A percentile compares a stretch with the other conserved stretches of the same genome.
These are phyloP conservation scores for Acronicta leporina DNA, from an alignment of 2,888 invertebrate genomes.

Conservation along the genomic window DNA sequence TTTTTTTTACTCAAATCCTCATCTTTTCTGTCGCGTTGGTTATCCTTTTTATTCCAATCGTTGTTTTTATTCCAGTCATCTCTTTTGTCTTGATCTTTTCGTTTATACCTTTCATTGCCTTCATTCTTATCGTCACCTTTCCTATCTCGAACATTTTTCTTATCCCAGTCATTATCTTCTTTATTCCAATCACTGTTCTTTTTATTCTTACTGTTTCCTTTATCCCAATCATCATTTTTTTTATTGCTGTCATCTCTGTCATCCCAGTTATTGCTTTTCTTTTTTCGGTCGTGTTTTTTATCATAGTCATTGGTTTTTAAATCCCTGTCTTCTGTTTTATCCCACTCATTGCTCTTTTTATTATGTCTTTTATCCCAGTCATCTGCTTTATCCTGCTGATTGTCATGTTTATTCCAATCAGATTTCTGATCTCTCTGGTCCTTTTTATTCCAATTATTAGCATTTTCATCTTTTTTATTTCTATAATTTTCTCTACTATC, in stretches of 20 bases:
- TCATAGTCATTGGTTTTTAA: too few species aligned
- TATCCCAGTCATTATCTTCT: not conserved
- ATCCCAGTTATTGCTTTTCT: not conserved
- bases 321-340: not conserved
- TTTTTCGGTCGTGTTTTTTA: not conserved
- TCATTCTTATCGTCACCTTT: not conserved
- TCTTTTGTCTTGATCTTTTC: not conserved
- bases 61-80: not conserved
- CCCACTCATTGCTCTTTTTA: not conserved
- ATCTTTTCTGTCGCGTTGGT: not conserved
- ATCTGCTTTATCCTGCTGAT: too few species aligned
- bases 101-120: not conserved
- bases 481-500: not conserved
- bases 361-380: not conserved
- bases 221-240: not conserved
- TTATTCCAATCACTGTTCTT: not conserved
- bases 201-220: not conserved
- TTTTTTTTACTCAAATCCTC: not conserved
- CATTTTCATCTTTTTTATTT: not conserved
- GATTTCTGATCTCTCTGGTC: too few species aligned
- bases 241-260: not conserved
- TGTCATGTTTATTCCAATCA: slow-evolving; percentile 19
- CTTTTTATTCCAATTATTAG: not conserved
- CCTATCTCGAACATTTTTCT: not conserved
- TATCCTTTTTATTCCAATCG: not conserved